Evolutionary conservation across 2,888 invertebrate species (phyloP), one percentile per base, ranked within the genome.

Genomic region (Amiota minor): DNA sequence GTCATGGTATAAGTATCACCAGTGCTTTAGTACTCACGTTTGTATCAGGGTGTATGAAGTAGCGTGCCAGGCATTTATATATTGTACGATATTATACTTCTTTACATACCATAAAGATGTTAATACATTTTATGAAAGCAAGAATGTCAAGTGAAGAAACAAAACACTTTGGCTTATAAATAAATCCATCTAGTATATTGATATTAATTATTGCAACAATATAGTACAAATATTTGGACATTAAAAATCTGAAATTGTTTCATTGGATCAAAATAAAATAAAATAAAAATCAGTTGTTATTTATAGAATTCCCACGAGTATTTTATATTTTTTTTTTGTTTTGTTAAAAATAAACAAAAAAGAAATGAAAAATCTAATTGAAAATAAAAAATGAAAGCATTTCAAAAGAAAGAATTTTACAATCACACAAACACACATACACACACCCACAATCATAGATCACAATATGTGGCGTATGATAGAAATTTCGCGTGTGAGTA

Each of bases 221-320:
- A 47, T 61, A 23, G 9, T 18, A 20, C 59, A 59, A 20, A 20
- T 4, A 50, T 50, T 4, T 20, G 20, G 9, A 20, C 59, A 59
- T 59, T 59, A 20, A 59, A 59, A 53, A 61, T 61, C 61, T 61
- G 64, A 18, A 35, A 12, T 16, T n/a, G 8, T n/a, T 11, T 45
- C 8, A 62, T 14, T 46, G 35, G 9, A 18, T 64, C 47, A 64
- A 20, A 55, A 47, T 56, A 64, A 75, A 79, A 77, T 74, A 80
- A 81, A 81, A 80, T 83, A 80, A 83, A 83, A 83, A 83, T 84
- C 65, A 67, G 50, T 72, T 78, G 83, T 82, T 70, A 84, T 84
- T 79, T 79, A 75, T 83, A 83, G 83, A 74, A 84, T 83, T 84
- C 80, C 79, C 84, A 83, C 83, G 81, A 77, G 83, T 78, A 83